Base-by-base conservation (phyloP, 2,888 invertebrate genomes). In the Caenorhabditis angaria region DNA sequence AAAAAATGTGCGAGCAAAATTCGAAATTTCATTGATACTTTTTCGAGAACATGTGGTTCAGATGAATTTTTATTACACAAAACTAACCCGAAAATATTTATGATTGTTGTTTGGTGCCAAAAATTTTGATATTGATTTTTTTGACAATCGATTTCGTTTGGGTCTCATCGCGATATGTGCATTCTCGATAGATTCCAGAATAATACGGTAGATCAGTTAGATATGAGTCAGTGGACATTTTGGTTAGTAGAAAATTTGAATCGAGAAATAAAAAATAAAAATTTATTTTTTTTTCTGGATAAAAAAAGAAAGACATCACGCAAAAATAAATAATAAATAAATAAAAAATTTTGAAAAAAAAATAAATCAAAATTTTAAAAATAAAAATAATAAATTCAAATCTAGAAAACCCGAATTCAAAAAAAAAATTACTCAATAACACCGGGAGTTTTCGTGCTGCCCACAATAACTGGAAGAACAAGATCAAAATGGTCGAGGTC, bases 401-500 rank as follows among this genome's bases (percentile, higher is more conserved):
- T 14, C n/a, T 50, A 14, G 27, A 61, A 61, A 27, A 25, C 3
- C 12, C 22, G 48, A 55, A 62, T 55, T n/a, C 54, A 55, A 62
- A 58, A 50, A 50, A 64, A 65, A 25, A 29, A 29, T 18, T 50
- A 64, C 24, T 54, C 65, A 22, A 65, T 53, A 14, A 47, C 41
- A 1, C 77, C 80, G 32, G 78, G 72, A 20, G 81, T 77, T 50
- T 85, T 85, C 18, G 72, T 58, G n/a, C 82, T 81, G 29, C 85
- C 85, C 25, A 86, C 76, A 24, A 85, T 80, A 5, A 85, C 83
- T 2, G 85, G 85, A 1, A 86, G 79, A 53, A 85, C 78, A 8
- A 85, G 72, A 61, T 85, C 85, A 55, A 85, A 85, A 61, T 86
- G 81, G 10, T 85, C 84, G 62, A 86, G 78, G 60, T 85, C 83